phyloP scores from a whole-genome alignment of 2,888 invertebrate species.

The Dermolepida albohirtum region DNA sequence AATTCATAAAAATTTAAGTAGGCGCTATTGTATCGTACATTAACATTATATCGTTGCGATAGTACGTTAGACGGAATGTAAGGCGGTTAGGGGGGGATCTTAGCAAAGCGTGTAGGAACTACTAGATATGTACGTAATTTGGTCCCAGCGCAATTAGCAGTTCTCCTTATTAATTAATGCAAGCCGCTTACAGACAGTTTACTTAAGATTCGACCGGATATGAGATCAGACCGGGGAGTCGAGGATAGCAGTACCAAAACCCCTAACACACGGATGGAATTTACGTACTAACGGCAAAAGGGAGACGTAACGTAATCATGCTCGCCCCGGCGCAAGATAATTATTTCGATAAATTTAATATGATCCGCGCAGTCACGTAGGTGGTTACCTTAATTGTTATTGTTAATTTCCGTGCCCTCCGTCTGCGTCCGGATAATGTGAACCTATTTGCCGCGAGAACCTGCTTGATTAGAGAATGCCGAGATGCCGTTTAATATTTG shows the following conservation, averaged over 20 bases:
- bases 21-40: too few relatives aligned
- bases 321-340: slow-evolving; percentile 56
- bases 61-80: too few relatives aligned
- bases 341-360: slow-evolving; percentile 65
- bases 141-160: slow-evolving; percentile 65
- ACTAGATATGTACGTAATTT: slow-evolving; percentile 54
- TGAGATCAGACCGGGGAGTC: slow-evolving; percentile 52
- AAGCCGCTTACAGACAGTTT: slow-evolving; percentile 65
- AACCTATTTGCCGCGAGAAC: slow-evolving; percentile 48
- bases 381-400: slow-evolving; percentile 63
- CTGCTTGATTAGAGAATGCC: slow-evolving; percentile 54
- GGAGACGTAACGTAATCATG: slow-evolving; percentile 57
- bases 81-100: too few relatives aligned
- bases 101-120: slow-evolving; percentile 19
- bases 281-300: slow-evolving; percentile 47
- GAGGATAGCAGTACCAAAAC: neutral
- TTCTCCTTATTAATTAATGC: slow-evolving; percentile 67
- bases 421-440: slow-evolving; percentile 50
- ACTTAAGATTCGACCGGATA: slow-evolving; percentile 63
- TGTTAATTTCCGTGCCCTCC: slow-evolving; percentile 61
- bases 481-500: slow-evolving; percentile 52
- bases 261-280: slow-evolving; percentile 22
- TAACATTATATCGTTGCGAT: too few relatives aligned
- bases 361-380: slow-evolving; percentile 62
- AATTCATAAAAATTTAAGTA: too few relatives aligned